Evolutionary conservation across 2,113 vertebrate species (phyloP), one percentile per base, ranked within the genome.

Genomic region (Amphiprion percula): DNA sequence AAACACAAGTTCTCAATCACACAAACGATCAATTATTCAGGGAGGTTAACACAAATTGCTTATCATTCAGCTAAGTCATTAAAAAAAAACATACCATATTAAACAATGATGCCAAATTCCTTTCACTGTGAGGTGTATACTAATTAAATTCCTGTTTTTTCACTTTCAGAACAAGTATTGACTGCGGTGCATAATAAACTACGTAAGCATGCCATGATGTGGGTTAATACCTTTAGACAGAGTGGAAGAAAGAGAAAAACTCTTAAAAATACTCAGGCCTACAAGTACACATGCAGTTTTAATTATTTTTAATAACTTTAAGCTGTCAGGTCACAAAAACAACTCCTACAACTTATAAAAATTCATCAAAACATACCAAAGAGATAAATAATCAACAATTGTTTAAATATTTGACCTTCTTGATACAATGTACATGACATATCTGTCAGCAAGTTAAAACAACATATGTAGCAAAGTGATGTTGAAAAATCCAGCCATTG

Each of bases 1-100:
- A 70, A 75, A 87, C 24, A 80, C 33, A 73, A 73, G 39, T 52
- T 74, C 26, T 79, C 58, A 37, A 60, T 85, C 71, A 82, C 4
- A 16, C 3, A 64, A 56, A 65, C 53, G 21, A 21, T 21, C 30
- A 60, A 8, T 81, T 65, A 79, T 30, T 23, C 47, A 28, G n/a
- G 23, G 9, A 68, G 58, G 49, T 5, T 53, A 19, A 67, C 16
- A 64, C 9, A 10, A 2, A 37, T 64, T 54, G 23, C 17, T 81
- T 69, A 37, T 78, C 61, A 73, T 50, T 70, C 21, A 28, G 59
- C 5, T 19, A 44, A 59, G 59, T 66, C 47, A 47, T 63, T 54
- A 39, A 49, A 70, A 21, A 58, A 44, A 79, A 60, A 65, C 54
- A 54, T 50, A 44, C 49, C 23, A 30, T 46, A 52, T 68, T 7